These are phyloP conservation scores for Lepilemur septentrionalis DNA, from an alignment of 2,797 vertebrate genomes.

Conservation along the genomic window DNA sequence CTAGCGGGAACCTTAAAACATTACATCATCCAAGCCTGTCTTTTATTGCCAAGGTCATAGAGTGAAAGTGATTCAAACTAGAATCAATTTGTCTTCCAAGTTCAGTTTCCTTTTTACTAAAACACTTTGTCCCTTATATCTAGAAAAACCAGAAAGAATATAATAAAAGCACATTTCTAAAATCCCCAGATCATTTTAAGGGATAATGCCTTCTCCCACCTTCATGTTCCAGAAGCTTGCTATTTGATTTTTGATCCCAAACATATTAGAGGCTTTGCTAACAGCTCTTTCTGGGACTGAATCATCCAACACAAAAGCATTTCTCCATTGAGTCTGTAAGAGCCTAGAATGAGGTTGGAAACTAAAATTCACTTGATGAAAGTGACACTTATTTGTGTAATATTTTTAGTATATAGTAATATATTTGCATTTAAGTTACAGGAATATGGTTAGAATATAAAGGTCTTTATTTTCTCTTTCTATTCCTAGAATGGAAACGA, in stretches of 20 bases:
- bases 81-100: slow-evolving; percentile 50
- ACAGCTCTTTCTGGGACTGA: not conserved
- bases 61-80: slow-evolving; percentile 33
- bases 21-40: slow-evolving; percentile 29
- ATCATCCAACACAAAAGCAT: not conserved
- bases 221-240: slow-evolving; percentile 39
- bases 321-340: not conserved
- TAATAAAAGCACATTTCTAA: slow-evolving; percentile 39
- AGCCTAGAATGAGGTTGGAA: not conserved
- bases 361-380: not conserved
- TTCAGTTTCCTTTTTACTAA: slow-evolving; percentile 41
- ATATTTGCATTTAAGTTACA: not conserved
- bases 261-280: slow-evolving; percentile 60
- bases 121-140: slow-evolving; percentile 34
- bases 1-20: not conserved
- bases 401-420: not conserved
- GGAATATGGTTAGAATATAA: not conserved
- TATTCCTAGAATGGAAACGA: not conserved
- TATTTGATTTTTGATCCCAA: slow-evolving; percentile 30
- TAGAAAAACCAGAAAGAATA: slow-evolving; percentile 27
- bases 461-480: not conserved
- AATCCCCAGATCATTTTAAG: slow-evolving; percentile 58
- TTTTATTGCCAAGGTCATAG: slow-evolving; percentile 66
- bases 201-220: not conserved
- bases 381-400: not conserved